Evolutionary conservation across 1,140 invertebrate species (phyloP).

Genomic region (Papilio xuthus): DNA sequence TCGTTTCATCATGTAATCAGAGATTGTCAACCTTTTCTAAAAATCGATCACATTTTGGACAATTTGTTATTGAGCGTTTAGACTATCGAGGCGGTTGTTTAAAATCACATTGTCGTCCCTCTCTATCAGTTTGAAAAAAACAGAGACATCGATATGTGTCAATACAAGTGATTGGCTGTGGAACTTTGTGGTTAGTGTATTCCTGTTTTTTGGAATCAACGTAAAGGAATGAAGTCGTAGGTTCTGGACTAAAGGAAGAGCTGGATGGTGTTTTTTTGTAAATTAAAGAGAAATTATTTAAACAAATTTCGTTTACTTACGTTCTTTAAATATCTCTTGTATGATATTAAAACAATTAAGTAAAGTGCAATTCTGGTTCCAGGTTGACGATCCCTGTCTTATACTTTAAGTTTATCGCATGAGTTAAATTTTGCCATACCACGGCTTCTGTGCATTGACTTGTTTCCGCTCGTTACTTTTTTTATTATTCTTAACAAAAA

Average conservation of each 20-base stretch:
- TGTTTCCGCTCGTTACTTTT: neutral
- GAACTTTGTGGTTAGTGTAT: too few relatives aligned
- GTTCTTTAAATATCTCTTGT: neutral
- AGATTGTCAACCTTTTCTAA: neutral
- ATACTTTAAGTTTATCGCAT: conserved; percentile 7
- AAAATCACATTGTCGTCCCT: too few relatives aligned
- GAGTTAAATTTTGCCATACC: conserved; percentile 4
- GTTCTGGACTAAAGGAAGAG: too few relatives aligned
- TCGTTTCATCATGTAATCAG: neutral
- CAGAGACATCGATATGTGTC: too few relatives aligned
- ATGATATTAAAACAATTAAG: neutral
- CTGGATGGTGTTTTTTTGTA: too few relatives aligned
- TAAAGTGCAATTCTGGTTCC: neutral
- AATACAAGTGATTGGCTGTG: too few relatives aligned
- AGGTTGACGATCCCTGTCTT: neutral
- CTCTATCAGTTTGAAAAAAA: too few relatives aligned
- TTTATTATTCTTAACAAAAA: neutral
- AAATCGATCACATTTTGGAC: neutral
- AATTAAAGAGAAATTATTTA: too few relatives aligned
- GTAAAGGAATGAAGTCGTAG: too few relatives aligned
- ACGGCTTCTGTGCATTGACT: conserved; percentile 1
- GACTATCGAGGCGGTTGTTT: too few relatives aligned
- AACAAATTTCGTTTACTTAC: neutral
- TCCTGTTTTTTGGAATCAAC: too few relatives aligned
- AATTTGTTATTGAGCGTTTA: neutral